Conservation (phyloP, 2,113 vertebrate genomes). For the Myiozetetes cayanensis region DNA sequence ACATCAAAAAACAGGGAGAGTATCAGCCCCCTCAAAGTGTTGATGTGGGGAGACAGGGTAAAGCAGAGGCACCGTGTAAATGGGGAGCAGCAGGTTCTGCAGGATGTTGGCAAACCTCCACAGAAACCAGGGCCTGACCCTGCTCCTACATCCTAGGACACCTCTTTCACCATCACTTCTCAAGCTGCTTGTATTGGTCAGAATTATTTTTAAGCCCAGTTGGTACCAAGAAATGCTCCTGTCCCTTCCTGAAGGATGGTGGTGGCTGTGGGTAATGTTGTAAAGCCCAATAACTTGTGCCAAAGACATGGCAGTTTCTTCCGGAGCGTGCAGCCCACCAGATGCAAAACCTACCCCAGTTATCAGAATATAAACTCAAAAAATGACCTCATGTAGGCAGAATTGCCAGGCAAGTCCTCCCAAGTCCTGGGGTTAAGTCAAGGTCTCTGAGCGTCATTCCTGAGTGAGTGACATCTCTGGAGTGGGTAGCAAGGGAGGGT, state of each 20-base stretch:
- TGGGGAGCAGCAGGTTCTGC: background rate
- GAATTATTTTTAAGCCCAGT: background rate
- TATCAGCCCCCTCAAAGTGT: rapidly evolving
- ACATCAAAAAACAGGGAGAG: background rate
- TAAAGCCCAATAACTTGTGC: rapidly evolving
- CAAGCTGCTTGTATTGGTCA: background rate
- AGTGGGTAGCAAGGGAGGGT: background rate
- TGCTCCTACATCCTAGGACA: background rate
- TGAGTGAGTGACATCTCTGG: rapidly evolving
- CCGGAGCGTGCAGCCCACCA: background rate
- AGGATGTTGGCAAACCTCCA: background rate
- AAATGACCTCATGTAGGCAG: background rate
- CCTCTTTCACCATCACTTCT: background rate
- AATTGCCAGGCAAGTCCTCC: background rate
- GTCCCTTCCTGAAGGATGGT: rapidly evolving
- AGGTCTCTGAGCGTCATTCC: rapidly evolving
- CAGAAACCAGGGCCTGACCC: background rate
- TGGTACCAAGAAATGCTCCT: background rate
- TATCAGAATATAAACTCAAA: background rate
- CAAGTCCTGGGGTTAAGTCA: background rate
- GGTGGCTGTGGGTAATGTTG: rapidly evolving
- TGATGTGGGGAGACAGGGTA: background rate
- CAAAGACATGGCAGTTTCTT: rapidly evolving
- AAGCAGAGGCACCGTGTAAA: background rate
- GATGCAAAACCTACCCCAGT: background rate